These are phyloP conservation scores for Distichodus sexfasciatus DNA, from an alignment of 2,797 vertebrate genomes.

Conservation along the genomic window DNA sequence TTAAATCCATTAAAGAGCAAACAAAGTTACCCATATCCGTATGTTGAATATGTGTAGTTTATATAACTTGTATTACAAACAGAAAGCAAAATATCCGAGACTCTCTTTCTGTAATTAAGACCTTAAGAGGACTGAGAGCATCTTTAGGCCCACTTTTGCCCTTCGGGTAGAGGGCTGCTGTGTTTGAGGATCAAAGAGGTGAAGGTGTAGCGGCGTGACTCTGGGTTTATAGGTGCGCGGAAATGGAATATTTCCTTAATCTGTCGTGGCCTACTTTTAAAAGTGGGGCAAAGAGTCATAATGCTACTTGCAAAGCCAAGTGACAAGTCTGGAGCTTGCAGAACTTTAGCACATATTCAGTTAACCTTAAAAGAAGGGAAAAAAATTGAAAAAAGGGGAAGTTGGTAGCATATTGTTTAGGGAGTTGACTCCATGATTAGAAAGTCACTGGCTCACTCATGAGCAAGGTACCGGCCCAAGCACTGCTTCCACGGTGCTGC, in stretches of 20 bases:
- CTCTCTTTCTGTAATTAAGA: constrained; percentile 59
- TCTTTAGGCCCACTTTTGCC: constrained; percentile 64
- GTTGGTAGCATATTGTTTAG: too few relatives aligned
- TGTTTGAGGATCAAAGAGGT: constrained; percentile 75
- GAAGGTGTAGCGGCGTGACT: constrained; percentile 68
- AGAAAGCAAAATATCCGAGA: constrained; percentile 51
- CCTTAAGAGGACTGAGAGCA: constrained; percentile 57
- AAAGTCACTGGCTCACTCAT: too few relatives aligned
- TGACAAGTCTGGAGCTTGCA: background rate
- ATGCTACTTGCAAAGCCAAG: constrained; percentile 17
- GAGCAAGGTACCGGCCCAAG: too few relatives aligned
- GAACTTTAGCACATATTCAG: background rate
- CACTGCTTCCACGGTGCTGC: too few relatives aligned
- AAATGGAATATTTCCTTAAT: constrained; percentile 75
- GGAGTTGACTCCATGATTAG: too few relatives aligned
- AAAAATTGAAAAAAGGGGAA: too few relatives aligned
- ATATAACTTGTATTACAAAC: constrained; percentile 43
- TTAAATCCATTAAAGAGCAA: constrained; percentile 15
- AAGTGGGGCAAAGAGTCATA: constrained; percentile 31
- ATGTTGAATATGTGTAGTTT: too few relatives aligned
- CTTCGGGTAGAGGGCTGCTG: constrained; percentile 61
- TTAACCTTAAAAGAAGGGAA: background rate
- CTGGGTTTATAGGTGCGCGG: constrained; percentile 72
- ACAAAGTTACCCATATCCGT: too few relatives aligned
- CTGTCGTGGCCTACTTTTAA: constrained; percentile 40